A percentile compares a stretch with the other conserved stretches of the same genome.
Evolutionary conservation across 1,140 invertebrate species (phyloP).

Genomic region (Drosophila virilis): DNA sequence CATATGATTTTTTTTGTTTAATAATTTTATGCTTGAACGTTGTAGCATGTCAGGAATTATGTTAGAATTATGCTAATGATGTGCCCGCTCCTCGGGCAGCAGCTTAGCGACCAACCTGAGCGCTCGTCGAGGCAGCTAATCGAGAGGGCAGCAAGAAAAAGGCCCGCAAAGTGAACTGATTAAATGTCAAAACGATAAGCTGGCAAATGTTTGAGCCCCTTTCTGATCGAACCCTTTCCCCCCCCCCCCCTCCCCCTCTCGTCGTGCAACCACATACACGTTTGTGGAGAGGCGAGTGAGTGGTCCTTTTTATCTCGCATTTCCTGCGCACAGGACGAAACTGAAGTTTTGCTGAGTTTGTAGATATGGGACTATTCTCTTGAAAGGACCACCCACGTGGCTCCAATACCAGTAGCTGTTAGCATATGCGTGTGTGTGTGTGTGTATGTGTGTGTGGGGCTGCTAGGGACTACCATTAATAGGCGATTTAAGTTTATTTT

Average conservation of each 20-base stretch:
- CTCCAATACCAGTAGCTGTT: background rate
- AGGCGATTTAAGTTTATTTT: constrained; percentile 80
- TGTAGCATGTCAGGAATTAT: constrained; percentile 71
- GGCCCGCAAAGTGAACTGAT: constrained; percentile 44
- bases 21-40: constrained; percentile 67
- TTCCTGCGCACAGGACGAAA: constrained; percentile 40
- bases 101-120: constrained; percentile 41
- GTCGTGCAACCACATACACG: background rate
- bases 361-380: constrained; percentile 32
- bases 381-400: constrained; percentile 23
- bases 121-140: constrained; percentile 8
- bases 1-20: constrained; percentile 70
- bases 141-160: constrained; percentile 11
- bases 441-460: background rate
- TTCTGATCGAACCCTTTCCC: no score
- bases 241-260: no score
- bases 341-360: constrained; percentile 75
- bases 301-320: constrained; percentile 43
- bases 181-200: constrained; percentile 56
- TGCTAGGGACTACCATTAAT: constrained; percentile 54
- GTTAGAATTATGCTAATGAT: constrained; percentile 79
- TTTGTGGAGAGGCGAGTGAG: constrained; percentile 16
- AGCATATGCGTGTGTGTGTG: background rate
- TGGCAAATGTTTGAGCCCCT: constrained; percentile 14
- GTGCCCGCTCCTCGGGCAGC: constrained; percentile 40